Conservation (phyloP, 2,888 invertebrate species). For the Acanthosoma haemorrhoidale region DNA sequence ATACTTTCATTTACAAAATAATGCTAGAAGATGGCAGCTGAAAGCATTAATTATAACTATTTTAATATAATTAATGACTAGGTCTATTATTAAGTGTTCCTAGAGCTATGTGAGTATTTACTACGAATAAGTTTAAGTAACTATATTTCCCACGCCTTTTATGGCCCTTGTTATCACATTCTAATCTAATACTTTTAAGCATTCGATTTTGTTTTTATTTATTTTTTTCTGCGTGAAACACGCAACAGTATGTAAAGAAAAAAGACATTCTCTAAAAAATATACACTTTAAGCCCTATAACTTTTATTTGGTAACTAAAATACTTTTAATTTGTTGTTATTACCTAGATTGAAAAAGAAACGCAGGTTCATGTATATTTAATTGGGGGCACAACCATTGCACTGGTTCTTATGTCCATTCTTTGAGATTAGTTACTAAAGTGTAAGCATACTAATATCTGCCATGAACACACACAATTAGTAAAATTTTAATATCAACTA, state of each 20-base stretch:
- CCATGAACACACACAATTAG: constrained; percentile 30
- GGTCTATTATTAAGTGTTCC: constrained; percentile 35
- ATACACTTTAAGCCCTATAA: constrained; percentile 31
- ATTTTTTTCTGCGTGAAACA: constrained; percentile 36
- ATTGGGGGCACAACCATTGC: constrained; percentile 29
- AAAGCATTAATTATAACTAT: constrained; percentile 38
- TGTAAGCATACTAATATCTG: constrained; percentile 26
- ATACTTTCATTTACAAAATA: constrained; percentile 24
- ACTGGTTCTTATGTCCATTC: constrained; percentile 27
- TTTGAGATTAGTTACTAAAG: constrained; percentile 26
- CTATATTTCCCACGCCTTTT: constrained; percentile 35
- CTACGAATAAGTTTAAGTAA: constrained; percentile 32
- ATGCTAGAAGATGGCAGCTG: constrained; percentile 37
- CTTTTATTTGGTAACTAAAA: constrained; percentile 23
- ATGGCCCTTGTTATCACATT: constrained; percentile 39
- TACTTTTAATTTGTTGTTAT: constrained; percentile 28
- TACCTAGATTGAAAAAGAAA: constrained; percentile 31
- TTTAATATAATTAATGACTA: constrained; percentile 34
- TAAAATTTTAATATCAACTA: constrained; percentile 27
- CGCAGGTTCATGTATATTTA: constrained; percentile 15
- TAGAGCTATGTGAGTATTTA: constrained; percentile 31
- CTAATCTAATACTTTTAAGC: constrained; percentile 40
- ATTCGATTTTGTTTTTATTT: constrained; percentile 32
- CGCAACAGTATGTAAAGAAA: constrained; percentile 29
- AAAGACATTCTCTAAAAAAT: constrained; percentile 30